A percentile compares a stretch with the other conserved stretches of the same genome.
phyloP scores from a whole-genome alignment of 2,888 invertebrate genomes.

The Synergus gifuensis region DNA sequence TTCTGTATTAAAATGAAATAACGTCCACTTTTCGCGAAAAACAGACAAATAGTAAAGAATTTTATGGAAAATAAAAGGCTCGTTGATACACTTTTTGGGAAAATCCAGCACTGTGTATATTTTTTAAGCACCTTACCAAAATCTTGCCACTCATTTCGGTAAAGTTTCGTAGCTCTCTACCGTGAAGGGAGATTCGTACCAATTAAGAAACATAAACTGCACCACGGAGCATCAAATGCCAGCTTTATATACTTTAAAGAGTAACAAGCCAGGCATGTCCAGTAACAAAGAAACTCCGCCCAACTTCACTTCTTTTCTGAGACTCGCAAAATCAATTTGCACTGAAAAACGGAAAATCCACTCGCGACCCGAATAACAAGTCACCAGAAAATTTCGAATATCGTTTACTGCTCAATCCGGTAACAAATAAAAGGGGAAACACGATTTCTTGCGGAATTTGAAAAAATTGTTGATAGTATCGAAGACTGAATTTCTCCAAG shows the following conservation, averaged over 20 bases:
- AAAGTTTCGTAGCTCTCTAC: conserved; percentile 4
- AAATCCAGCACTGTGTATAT: neutral
- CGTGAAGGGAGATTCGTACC: neutral
- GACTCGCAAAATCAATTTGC: conserved; percentile 25
- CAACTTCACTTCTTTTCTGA: conserved; percentile 42
- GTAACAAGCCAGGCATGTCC: conserved; percentile 63
- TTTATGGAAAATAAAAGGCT: neutral
- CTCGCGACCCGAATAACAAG: conserved; percentile 50
- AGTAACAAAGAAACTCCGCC: conserved; percentile 62
- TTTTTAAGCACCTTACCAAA: conserved; percentile 60
- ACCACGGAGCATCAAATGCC: conserved; percentile 46
- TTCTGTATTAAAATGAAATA: neutral
- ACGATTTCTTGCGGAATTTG: neutral
- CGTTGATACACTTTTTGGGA: neutral
- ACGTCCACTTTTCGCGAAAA: neutral
- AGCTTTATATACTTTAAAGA: conserved; percentile 65
- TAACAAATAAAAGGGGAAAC: neutral
- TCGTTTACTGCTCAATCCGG: neutral
- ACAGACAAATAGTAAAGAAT: neutral
- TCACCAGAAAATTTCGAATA: conserved; percentile 46
- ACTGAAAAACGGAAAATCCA: conserved; percentile 12
- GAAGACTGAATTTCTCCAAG: neutral
- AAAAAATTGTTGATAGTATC: neutral
- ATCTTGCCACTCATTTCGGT: conserved; percentile 60
- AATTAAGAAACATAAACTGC: conserved; percentile 54